Percentiles rank a stretch among this genome's conserved stretches.
phyloP scores from a whole-genome alignment of 2,797 vertebrate genomes.

The Smutsia temminckii region DNA sequence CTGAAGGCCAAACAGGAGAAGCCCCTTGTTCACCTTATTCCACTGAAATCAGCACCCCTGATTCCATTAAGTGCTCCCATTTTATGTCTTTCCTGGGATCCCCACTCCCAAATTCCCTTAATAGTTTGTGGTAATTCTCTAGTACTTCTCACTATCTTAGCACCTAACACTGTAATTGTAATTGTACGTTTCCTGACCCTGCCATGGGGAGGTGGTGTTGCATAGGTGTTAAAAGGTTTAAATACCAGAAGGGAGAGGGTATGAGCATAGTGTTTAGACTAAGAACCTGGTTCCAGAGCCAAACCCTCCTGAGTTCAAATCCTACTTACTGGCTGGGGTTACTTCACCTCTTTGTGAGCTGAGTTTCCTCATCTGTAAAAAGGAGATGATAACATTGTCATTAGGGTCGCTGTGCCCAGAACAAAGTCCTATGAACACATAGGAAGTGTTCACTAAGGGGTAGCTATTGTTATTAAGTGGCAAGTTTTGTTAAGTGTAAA shows the following conservation, averaged over 20 bases:
- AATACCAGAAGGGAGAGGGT: neutral
- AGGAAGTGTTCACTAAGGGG: neutral
- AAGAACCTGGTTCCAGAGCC: neutral
- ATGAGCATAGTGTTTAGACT: neutral
- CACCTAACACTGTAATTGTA: neutral
- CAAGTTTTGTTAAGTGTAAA: neutral
- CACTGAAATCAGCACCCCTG: neutral
- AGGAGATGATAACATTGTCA: neutral
- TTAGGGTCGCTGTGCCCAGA: neutral
- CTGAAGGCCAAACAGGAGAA: neutral
- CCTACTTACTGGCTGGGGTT: neutral
- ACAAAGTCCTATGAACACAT: neutral
- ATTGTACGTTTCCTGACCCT: neutral
- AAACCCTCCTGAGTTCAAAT: neutral
- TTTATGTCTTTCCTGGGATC: neutral
- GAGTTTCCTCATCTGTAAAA: neutral
- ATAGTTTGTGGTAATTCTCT: neutral
- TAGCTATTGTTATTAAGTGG: neutral
- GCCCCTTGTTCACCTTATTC: neutral
- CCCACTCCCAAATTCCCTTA: neutral
- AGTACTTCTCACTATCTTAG: neutral
- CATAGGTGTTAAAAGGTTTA: neutral
- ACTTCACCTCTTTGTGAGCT: neutral
- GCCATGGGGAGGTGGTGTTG: constrained; percentile 48
- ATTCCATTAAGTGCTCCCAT: neutral